Base-by-base conservation (phyloP, 2,888 invertebrate genomes). In the Rhaphigaster nebulosa region DNA sequence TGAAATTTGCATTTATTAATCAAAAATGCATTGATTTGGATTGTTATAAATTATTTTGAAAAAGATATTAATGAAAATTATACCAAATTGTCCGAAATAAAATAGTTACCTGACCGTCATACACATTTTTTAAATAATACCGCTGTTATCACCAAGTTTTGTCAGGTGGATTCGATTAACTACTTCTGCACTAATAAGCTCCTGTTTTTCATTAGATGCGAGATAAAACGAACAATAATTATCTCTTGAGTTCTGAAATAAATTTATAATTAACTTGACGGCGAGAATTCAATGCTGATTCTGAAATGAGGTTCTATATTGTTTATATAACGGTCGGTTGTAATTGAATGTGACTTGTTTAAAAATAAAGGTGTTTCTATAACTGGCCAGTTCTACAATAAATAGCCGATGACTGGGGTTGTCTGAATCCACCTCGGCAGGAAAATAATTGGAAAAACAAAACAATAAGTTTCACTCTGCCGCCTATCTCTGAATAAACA, bases 361-460 rank as follows among this genome's bases (percentile, higher is more conserved):
- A 76, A 76, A 65, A 65, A 76, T 38, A 76, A 34, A 76, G 38
- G 6, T 76, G 34, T 10, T 15, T 34, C 38, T 38, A 76, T 76
- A 76, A 76, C 70, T 38, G 70, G 38, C 18, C 70, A 29, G 29
- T 5, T 12, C 65, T 29, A 34, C 65, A 34, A 65, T 34, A 76
- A 38, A 76, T 12, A 23, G 70, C 23, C 34, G 20, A 76, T 76
- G 34, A 38, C 34, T 34, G 70, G 1, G 20, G 34, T 29, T 65
- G 29, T 23, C 70, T 34, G 34, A 34, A 20, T 10, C 70, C 70
- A 38, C n/a, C 13, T 18, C 38, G 20, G 20, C 34, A 23, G 70
- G 70, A 38, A 65, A 76, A 76, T 76, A 76, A 76, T 76, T 76
- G 70, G 70, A 76, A 76, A 76, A 76, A 38, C 70, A 76, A 76